Percentiles rank a stretch among this genome's conserved stretches.
Conservation (phyloP, 2,113 vertebrate genomes). For the Vulpes vulpes region DNA sequence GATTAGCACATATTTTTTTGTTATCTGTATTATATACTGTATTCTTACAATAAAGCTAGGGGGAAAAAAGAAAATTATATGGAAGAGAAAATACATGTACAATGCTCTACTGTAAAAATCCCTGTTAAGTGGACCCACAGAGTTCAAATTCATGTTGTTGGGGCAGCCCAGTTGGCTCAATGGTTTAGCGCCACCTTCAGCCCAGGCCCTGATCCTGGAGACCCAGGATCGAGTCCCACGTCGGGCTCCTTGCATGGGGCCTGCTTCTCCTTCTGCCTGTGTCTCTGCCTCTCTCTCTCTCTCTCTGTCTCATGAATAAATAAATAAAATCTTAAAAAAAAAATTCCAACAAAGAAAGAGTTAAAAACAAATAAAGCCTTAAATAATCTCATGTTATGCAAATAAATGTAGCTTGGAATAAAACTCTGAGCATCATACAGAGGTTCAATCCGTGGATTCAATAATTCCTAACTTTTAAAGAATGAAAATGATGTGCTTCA, state of each 20-base stretch:
- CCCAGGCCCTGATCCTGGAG: no score
- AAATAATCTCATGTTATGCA: not conserved
- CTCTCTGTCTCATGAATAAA: no score
- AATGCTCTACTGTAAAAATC: no score
- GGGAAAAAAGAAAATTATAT: not conserved
- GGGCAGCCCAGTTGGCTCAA: no score
- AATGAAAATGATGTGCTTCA: not conserved
- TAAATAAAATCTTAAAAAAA: not conserved
- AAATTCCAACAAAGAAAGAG: no score
- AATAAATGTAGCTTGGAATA: slow-evolving; percentile 20
- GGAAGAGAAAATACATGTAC: not conserved
- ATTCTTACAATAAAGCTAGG: not conserved
- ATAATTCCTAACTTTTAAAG: not conserved
- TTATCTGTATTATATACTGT: not conserved
- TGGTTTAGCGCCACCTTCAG: no score
- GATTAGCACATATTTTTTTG: not conserved
- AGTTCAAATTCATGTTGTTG: not conserved
- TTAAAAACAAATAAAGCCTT: not conserved
- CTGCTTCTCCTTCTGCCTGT: no score
- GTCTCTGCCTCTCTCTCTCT: no score
- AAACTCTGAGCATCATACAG: not conserved
- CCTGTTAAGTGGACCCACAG: not conserved
- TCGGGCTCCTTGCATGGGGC: no score
- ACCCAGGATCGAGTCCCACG: no score
- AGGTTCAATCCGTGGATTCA: not conserved